Percentiles rank a stretch among this genome's conserved stretches.
These are phyloP conservation scores for Macaria notata DNA, from an alignment of 2,888 invertebrate genomes.

Conservation along the genomic window DNA sequence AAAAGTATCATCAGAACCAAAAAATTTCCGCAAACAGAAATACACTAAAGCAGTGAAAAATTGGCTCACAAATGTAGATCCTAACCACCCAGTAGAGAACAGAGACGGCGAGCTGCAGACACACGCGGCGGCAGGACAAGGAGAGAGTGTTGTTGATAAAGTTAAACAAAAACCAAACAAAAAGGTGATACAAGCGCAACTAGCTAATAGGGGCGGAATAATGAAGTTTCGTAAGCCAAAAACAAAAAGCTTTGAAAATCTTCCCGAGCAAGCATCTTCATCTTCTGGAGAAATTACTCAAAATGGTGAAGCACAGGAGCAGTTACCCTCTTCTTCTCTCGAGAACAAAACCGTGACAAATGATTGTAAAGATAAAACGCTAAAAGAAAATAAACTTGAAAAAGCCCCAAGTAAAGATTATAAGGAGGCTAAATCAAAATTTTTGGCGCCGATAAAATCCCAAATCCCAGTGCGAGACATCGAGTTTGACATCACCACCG, in stretches of 20 bases:
- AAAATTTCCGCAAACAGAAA: conserved; percentile 50
- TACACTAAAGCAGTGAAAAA: conserved; percentile 58
- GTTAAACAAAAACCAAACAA: conserved; percentile 32
- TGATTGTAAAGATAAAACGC: conserved; percentile 10
- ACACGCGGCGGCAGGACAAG: conserved; percentile 2
- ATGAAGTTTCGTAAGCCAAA: conserved; percentile 67
- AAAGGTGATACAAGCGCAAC: conserved; percentile 58
- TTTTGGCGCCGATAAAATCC: conserved; percentile 59
- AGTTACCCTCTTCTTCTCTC: no score
- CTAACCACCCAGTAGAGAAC: conserved; percentile 31
- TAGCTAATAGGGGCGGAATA: conserved; percentile 63
- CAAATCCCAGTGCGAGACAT: conserved; percentile 57
- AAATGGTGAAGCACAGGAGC: no score
- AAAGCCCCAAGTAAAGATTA: conserved; percentile 33
- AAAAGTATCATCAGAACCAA: conserved; percentile 29
- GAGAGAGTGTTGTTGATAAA: conserved; percentile 19
- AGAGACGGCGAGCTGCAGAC: conserved; percentile 11
- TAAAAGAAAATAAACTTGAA: conserved; percentile 5
- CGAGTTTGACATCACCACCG: conserved; percentile 39
- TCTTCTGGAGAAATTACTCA: background rate
- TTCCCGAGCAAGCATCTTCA: conserved; percentile 9
- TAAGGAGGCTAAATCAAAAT: conserved; percentile 52
- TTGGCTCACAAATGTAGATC: conserved; percentile 56
- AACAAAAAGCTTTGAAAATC: conserved; percentile 14
- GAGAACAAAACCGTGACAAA: conserved; percentile 8